Base-by-base conservation (phyloP, 2,797 vertebrate species). In the Myotis myotis region DNA sequence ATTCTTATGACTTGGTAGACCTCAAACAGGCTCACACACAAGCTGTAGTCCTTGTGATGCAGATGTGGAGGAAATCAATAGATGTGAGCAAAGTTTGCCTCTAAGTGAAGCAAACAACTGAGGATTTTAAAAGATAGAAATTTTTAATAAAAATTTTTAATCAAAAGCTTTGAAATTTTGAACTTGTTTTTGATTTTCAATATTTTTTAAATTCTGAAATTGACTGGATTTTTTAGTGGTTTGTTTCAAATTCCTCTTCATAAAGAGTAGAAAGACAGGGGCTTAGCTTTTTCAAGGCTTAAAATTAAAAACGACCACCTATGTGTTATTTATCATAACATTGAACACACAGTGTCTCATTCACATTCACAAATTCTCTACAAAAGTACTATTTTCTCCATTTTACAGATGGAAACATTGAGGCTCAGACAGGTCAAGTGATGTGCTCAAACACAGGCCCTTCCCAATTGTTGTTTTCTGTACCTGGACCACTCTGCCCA, bases 281-380 rank as follows among this genome's bases (percentile, higher is more conserved):
- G 12, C 72, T 72, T 93, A 82, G 12, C n/a, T 49, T 20, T 89
- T 88, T 96, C 30, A 79, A 94, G 78, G 30, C 23, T 94, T 93
- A 41, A 89, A 89, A 72, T 75, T 36, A 55, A 78, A 95, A 89
- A 87, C 11, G 53, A 53, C 51, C 80, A 60, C 13, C 55, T 55
- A 17, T 44, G 72, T 72, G 12, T 78, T 62, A 8, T 53, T 66
- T 17, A 4, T 4, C 20, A 30, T 33, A 55, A 44, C 7, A 71
- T n/a, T 76, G 41, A 80, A 51, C 13, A 47, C 6, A 49, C 12
- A 71, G n/a, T 13, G 5, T 72, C 71, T 83, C n/a, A 95, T 84
- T 95, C 62, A 55, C n/a, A 33, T 84, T 92, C 36, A 89, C 16
- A 51, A 28, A 25, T 94, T 89, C 1, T 41, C 15, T 44, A 33